Evolutionary conservation across 2,888 invertebrate genomes (phyloP).

Genomic region (Ecliptopera silaceata): DNA sequence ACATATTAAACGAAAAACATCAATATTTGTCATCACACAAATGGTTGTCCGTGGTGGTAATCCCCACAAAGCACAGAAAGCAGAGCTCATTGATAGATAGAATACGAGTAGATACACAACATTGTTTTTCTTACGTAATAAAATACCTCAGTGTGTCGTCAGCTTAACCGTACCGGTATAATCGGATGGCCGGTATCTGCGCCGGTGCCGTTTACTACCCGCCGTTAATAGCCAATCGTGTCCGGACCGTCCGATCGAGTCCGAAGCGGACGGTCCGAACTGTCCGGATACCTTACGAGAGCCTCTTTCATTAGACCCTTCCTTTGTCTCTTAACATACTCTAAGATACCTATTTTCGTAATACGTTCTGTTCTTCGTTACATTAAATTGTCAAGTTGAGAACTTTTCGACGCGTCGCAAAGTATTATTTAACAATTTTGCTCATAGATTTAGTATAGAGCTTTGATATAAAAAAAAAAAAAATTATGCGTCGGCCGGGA

Average conservation of each 20-base stretch:
- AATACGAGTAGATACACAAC: no score
- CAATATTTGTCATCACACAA: no score
- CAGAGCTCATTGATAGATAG: no score
- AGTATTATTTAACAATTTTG: no score
- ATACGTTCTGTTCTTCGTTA: no score
- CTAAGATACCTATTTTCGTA: no score
- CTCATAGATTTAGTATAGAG: no score
- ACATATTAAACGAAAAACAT: no score
- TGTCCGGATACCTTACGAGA: not conserved
- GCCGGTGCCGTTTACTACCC: slow-evolving; percentile 58
- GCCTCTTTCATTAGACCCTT: slow-evolving; percentile 20
- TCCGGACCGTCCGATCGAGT: slow-evolving; percentile 37
- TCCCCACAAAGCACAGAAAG: no score
- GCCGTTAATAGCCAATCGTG: slow-evolving; percentile 62
- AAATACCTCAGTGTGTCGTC: not conserved
- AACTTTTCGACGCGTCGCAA: no score
- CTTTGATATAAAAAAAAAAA: slow-evolving; percentile 18
- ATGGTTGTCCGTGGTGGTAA: no score
- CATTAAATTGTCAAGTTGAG: no score
- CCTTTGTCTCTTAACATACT: slow-evolving; percentile 10
- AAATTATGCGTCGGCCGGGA: slow-evolving; percentile 77
- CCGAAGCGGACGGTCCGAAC: slow-evolving; percentile 34
- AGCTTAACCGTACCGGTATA: slow-evolving; percentile 37
- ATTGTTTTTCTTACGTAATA: not conserved
- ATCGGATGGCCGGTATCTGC: slow-evolving; percentile 65